phyloP scores from a whole-genome alignment of 2,113 vertebrate genomes.

The Hippoglossus stenolepis region DNA sequence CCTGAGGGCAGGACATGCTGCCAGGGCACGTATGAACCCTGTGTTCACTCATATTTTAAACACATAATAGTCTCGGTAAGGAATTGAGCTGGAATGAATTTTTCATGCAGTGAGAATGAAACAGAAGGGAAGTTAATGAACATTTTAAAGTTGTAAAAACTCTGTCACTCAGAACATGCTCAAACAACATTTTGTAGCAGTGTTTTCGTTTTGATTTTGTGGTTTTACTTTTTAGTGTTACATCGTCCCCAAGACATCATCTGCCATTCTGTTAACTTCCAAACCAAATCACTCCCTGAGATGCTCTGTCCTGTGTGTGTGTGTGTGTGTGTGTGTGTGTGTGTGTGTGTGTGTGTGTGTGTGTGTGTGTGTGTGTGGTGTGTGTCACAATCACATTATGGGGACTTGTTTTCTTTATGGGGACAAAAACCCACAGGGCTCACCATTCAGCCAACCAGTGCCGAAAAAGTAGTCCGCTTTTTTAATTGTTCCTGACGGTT shows the following conservation, averaged over 20 bases:
- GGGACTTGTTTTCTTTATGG: no score
- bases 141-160: background rate
- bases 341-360: no score
- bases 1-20: conserved; percentile 17
- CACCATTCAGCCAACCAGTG: no score
- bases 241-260: background rate
- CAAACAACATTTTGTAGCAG: background rate
- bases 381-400: no score
- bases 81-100: background rate
- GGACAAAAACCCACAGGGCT: no score
- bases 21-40: conserved; percentile 11
- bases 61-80: conserved; percentile 3
- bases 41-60: conserved; percentile 13
- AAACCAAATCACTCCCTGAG: background rate
- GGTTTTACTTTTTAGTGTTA: background rate
- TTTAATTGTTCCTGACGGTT: no score
- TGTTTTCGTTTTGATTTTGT: background rate
- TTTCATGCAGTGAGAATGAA: background rate
- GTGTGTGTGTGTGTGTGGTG: no score
- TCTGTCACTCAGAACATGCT: background rate
- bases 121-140: background rate
- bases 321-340: background rate
- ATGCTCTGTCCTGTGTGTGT: no score
- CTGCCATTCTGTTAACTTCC: background rate
- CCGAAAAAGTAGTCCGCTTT: no score